Percentiles rank a stretch among this genome's conserved stretches.
These are phyloP conservation scores for Sebastolobus alascanus DNA, from an alignment of 2,797 vertebrate species.

Conservation along the genomic window DNA sequence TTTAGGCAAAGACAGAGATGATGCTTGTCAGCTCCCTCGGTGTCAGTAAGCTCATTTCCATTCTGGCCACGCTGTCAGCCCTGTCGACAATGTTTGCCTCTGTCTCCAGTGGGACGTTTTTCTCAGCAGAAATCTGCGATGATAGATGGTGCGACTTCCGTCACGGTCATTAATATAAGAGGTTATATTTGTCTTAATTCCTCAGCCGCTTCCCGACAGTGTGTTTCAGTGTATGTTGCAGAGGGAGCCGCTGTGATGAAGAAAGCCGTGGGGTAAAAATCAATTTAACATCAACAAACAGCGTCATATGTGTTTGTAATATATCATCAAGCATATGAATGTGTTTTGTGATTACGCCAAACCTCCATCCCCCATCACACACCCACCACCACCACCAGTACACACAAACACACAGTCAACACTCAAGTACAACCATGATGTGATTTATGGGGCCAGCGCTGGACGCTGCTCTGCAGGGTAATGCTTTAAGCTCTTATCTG, in stretches of 20 bases:
- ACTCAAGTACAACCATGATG: conserved; percentile 49
- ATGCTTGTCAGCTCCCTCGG: conserved; percentile 14
- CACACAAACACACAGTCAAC: conserved; percentile 59
- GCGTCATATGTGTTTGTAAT: conserved; percentile 29
- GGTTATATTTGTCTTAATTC: conserved; percentile 50
- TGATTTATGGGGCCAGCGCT: conserved; percentile 82
- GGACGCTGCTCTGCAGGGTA: conserved; percentile 73
- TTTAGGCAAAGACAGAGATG: conserved; percentile 8
- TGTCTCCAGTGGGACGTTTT: conserved; percentile 20
- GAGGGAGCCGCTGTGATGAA: conserved; percentile 60
- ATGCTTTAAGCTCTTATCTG: conserved; percentile 85
- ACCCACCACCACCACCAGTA: conserved; percentile 1
- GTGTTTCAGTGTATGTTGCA: conserved; percentile 40
- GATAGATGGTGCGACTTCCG: conserved; percentile 31
- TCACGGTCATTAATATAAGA: conserved; percentile 24
- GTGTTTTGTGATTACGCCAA: conserved; percentile 35
- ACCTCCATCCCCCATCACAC: not conserved
- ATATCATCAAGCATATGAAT: conserved; percentile 49
- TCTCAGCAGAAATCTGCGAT: conserved; percentile 13
- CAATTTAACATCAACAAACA: conserved; percentile 65
- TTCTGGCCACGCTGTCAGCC: conserved; percentile 27
- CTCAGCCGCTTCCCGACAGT: conserved; percentile 39
- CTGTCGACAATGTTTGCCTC: conserved; percentile 26
- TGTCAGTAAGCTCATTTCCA: conserved; percentile 48
- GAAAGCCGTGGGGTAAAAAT: conserved; percentile 55